A percentile compares a stretch with the other conserved stretches of the same genome.
These are phyloP conservation scores for Melinopterus prodromus DNA, from an alignment of 2,888 invertebrate genomes.

Conservation along the genomic window DNA sequence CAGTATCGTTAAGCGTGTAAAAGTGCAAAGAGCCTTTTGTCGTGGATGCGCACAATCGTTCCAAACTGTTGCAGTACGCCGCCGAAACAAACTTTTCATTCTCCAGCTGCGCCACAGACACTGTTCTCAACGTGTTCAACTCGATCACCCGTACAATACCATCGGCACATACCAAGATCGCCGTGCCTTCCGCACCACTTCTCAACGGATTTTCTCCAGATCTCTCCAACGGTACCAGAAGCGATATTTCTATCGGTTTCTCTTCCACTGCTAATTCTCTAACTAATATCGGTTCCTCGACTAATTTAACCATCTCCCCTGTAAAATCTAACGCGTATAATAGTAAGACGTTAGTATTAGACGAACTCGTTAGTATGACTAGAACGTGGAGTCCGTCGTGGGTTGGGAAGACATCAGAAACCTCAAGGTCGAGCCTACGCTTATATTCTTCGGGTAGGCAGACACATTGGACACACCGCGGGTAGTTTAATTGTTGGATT, in stretches of 20 bases:
- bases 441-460: constrained; percentile 64
- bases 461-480: constrained; percentile 67
- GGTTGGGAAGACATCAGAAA: constrained; percentile 73
- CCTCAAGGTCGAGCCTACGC: constrained; percentile 63
- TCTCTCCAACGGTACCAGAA: constrained; percentile 67
- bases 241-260: constrained; percentile 74
- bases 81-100: constrained; percentile 81
- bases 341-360: constrained; percentile 61
- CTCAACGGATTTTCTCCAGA: constrained; percentile 36
- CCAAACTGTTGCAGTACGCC: constrained; percentile 87
- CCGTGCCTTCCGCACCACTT: constrained; percentile 64
- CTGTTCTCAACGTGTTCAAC: constrained; percentile 72
- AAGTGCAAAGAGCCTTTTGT: constrained; percentile 83
- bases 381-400: constrained; percentile 74
- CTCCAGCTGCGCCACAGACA: constrained; percentile 74
- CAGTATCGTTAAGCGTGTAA: constrained; percentile 77
- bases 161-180: constrained; percentile 77
- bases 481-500: constrained; percentile 57
- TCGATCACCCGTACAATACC: constrained; percentile 79
- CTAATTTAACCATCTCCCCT: constrained; percentile 63
- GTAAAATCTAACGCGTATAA: constrained; percentile 66
- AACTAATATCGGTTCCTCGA: constrained; percentile 68
- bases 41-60: constrained; percentile 86
- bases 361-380: constrained; percentile 62
- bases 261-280: constrained; percentile 71